Conservation (phyloP, 2,888 invertebrate genomes). For the Gnatocerus cornutus region DNA sequence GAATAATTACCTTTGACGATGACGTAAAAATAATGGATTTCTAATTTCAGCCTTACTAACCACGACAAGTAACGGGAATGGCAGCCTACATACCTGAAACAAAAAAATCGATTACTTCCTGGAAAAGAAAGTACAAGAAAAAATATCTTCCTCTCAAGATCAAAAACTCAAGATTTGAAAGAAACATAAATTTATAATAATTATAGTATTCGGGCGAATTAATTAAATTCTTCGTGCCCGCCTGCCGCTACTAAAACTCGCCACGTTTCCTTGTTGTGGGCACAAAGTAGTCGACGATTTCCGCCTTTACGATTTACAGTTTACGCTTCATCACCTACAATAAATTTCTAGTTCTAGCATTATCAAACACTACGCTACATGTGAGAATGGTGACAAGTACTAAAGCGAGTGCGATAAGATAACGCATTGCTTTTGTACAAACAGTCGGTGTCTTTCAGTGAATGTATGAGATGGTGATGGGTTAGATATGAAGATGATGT, state of each 20-base stretch:
- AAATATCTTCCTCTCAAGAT: no score
- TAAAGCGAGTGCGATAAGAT: constrained; percentile 16
- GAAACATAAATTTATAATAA: constrained; percentile 12
- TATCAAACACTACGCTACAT: constrained; percentile 11
- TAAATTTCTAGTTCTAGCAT: constrained; percentile 21
- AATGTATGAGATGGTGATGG: constrained; percentile 6
- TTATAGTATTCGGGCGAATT: constrained; percentile 1
- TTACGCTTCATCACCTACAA: constrained; percentile 31
- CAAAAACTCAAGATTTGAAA: constrained; percentile 3
- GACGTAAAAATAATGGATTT: background rate
- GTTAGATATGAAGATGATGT: constrained; percentile 5
- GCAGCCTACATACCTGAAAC: constrained; percentile 21
- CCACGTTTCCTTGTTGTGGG: constrained; percentile 4
- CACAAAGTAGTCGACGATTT: constrained; percentile 15
- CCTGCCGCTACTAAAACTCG: constrained; percentile 3
- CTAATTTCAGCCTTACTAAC: background rate
- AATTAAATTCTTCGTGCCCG: constrained; percentile 7
- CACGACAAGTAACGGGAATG: background rate
- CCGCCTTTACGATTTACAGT: constrained; percentile 20
- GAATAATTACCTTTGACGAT: constrained; percentile 9
- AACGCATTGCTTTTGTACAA: constrained; percentile 10
- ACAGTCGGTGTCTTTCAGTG: constrained; percentile 18
- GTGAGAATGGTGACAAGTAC: constrained; percentile 22
- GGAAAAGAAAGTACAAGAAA: constrained; percentile 4
- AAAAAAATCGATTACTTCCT: background rate